Percentiles rank a stretch among this genome's conserved stretches.
Evolutionary conservation across 2,888 invertebrate species (phyloP).

Genomic region (Drosophila stalkeri): DNA sequence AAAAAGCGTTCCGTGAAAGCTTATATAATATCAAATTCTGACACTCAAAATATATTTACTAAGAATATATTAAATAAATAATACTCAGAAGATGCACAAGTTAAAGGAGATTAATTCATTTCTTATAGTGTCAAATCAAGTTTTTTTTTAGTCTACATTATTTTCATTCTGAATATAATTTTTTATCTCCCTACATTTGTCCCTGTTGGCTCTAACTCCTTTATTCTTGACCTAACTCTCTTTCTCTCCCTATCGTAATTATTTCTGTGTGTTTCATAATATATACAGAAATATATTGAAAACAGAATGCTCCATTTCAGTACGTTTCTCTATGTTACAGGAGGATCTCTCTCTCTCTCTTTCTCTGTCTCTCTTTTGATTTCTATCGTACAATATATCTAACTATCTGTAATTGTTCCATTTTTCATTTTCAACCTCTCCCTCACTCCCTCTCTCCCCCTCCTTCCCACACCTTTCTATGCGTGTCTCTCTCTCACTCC

Average conservation of each 20-base stretch:
- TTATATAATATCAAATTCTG: conserved; percentile 26
- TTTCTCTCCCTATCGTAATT: too few relatives aligned
- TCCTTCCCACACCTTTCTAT: rapidly evolving
- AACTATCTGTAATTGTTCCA: background rate
- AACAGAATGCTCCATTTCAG: too few relatives aligned
- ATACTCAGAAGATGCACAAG: too few relatives aligned
- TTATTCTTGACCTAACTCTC: too few relatives aligned
- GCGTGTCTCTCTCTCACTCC: background rate
- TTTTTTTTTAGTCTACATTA: background rate
- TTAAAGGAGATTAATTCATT: too few relatives aligned
- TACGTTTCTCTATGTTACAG: background rate
- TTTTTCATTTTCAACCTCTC: background rate
- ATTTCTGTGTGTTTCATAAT: too few relatives aligned
- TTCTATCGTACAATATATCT: background rate
- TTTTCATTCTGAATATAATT: background rate
- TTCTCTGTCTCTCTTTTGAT: background rate
- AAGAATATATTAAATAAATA: background rate
- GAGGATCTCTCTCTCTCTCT: background rate
- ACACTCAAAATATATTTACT: background rate
- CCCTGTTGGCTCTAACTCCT: too few relatives aligned
- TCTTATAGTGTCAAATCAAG: background rate
- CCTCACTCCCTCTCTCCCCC: background rate
- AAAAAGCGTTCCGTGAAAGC: conserved; percentile 36
- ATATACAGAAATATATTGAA: too few relatives aligned
- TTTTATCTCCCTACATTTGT: background rate